Conservation (phyloP, 2,888 invertebrate genomes). For the Pterostichus niger region DNA sequence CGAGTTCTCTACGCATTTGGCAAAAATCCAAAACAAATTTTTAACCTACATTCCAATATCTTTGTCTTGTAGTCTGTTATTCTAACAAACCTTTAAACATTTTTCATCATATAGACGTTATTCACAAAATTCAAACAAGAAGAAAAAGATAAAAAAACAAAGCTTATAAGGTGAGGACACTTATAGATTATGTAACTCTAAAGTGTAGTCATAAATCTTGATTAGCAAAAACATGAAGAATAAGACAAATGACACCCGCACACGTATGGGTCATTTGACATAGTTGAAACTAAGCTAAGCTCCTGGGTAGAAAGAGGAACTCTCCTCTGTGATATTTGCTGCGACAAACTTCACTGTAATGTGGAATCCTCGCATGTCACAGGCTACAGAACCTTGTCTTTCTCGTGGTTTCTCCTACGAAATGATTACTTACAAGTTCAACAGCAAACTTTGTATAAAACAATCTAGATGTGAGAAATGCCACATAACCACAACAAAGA, state of each 20-base stretch:
- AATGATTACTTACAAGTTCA: conserved; percentile 59
- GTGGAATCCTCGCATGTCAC: conserved; percentile 27
- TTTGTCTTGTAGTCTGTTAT: conserved; percentile 36
- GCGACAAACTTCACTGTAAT: conserved; percentile 26
- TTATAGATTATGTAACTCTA: conserved; percentile 21
- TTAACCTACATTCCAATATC: conserved; percentile 31
- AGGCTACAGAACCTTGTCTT: conserved; percentile 11
- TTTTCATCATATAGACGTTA: conserved; percentile 22
- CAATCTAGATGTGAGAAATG: conserved; percentile 60
- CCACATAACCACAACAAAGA: conserved; percentile 61
- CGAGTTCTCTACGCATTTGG: conserved; percentile 35
- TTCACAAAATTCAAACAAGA: conserved; percentile 38
- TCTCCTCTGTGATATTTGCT: conserved; percentile 20
- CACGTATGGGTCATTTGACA: conserved; percentile 51
- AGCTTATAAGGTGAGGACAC: conserved; percentile 14
- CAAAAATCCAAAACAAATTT: conserved; percentile 48
- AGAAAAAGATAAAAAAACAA: background rate
- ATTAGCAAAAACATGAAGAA: conserved; percentile 40
- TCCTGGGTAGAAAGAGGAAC: background rate
- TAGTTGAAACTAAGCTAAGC: background rate
- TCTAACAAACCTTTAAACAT: conserved; percentile 13
- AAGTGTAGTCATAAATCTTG: conserved; percentile 34
- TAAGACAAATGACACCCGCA: conserved; percentile 44
- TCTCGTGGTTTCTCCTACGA: conserved; percentile 28
- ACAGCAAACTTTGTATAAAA: conserved; percentile 59